Base-by-base conservation (phyloP, 2,888 invertebrate species). In the Platerodrilus igneus region DNA sequence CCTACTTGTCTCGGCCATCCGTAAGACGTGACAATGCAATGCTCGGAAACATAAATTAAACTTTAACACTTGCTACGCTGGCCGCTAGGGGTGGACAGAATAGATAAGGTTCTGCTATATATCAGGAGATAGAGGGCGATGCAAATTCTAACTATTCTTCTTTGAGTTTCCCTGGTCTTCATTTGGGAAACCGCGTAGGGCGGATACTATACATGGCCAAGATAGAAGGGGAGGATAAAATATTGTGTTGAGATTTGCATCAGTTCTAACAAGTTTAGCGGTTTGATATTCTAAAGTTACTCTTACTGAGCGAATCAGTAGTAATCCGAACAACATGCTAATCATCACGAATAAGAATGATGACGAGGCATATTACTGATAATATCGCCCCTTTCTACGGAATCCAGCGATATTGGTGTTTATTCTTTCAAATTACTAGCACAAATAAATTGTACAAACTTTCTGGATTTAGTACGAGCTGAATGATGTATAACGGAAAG, bases 21-120 rank as follows among this genome's bases (percentile, higher is more conserved):
- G 65, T 66, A 68, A 67, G 68, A 67, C 63, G 66, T 67, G 68
- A 67, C 68, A 67, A 67, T 67, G 67, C 64, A 61, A 60, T 56
- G 63, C 56, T 59, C 56, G 59, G 53, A 58, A 56, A 58, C 62
- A 67, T 68, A 68, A 68, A 68, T 68, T 68, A 67, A 68, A 67
- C 67, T 68, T 67, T 67, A 68, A 63, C 65, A 62, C 62, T 64
- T 62, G 63, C 62, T 63, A 63, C 62, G 62, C 58, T 62, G 60
- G 62, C 64, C 65, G 63, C 58, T 58, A 62, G 64, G 63, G 67
- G 67, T 68, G 68, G 67, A 68, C 67, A 64, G 61, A 54, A 60
- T 55, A 64, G 67, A 68, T 67, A 68, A 67, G 67, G 62, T 63
- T 53, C 47, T 48, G 60, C 64, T 60, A 67, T 68, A 68, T 67